Percentiles rank a stretch among this genome's conserved stretches.
Evolutionary conservation across 2,797 vertebrate genomes (phyloP).

Genomic region (Parambassis ranga): DNA sequence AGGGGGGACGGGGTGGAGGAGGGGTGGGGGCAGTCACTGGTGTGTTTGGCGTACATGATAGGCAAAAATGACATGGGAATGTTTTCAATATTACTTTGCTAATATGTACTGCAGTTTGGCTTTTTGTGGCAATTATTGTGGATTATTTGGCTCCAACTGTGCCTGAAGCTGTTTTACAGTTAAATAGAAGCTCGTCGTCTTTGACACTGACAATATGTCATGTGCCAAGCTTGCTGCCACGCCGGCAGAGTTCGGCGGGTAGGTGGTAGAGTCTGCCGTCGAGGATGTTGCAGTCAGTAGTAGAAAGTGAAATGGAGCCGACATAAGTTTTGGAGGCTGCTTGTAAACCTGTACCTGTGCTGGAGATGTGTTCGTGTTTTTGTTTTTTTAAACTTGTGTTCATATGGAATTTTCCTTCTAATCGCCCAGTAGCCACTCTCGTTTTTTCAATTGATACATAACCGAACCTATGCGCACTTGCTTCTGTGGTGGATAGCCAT

Average conservation of each 20-base stretch:
- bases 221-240: conserved; percentile 31
- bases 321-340: conserved; percentile 26
- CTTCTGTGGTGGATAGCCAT: conserved; percentile 17
- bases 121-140: conserved; percentile 19
- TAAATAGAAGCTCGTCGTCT: conserved; percentile 30
- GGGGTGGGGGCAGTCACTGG: conserved; percentile 31
- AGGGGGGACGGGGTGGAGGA: conserved; percentile 16
- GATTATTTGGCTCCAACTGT: conserved; percentile 6
- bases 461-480: neutral
- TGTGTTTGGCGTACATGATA: conserved; percentile 60
- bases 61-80: conserved; percentile 61
- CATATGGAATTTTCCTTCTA: conserved; percentile 3
- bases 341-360: conserved; percentile 2
- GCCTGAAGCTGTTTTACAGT: conserved; percentile 8
- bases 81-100: conserved; percentile 53
- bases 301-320: conserved; percentile 1
- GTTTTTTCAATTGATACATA: conserved; percentile 3
- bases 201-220: conserved; percentile 64
- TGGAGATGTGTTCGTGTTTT: conserved; percentile 1
- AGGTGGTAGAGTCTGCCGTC: conserved; percentile 29
- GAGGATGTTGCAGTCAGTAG: conserved; percentile 33
- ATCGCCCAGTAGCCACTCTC: neutral
- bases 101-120: conserved; percentile 39
- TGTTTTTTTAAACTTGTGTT: neutral
- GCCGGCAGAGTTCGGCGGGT: conserved; percentile 35